Base-by-base conservation (phyloP, 2,797 vertebrate genomes). In the Syndactyla subalaris region DNA sequence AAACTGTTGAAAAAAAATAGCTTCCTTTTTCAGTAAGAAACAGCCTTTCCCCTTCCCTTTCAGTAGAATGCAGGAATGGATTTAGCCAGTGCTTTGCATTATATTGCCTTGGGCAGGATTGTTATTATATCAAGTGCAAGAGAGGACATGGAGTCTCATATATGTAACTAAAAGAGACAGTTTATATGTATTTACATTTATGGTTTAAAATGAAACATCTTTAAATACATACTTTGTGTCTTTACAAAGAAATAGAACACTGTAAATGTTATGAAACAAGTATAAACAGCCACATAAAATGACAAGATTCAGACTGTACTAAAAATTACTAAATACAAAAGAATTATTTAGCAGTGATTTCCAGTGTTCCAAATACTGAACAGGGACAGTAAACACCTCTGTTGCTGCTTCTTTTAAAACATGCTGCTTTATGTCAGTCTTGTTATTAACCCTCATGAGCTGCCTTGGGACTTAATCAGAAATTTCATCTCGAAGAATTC, bases 311-410 rank as follows among this genome's bases (percentile, higher is more conserved):
- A 88, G 41, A 48, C 14, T 76, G 26, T 19, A 27, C 16, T 49
- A 70, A 81, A 77, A 93, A 73, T 41, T 0, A 39, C 26, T 67
- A 8, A 0, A 0, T 22, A 27, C 3, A 66, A 36, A 9, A 70
- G 23, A 85, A 63, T 52, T 61, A 14, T 62, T 92, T 63, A 63
- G 22, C 14, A 59, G 26, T 30, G 12, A 73, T 76, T 61, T 92
- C n/a, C 36, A 55, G 32, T 54, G 36, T 67, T 63, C 43, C 19
- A 67, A 71, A 49, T 51, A 52, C 41, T 26, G 80, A 92, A 41
- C 12, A 79, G 30, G 39, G 14, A 55, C 36, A 74, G 15, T 36
- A 49, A 92, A 55, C 4, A 49, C 12, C 8, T 89, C 18, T 58
- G 52, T 45, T 76, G 3, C 34, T 75, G 8, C 23, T 39, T 76